Evolutionary conservation across 1,140 invertebrate genomes (phyloP).

Genomic region (Parapsyche elsis): DNA sequence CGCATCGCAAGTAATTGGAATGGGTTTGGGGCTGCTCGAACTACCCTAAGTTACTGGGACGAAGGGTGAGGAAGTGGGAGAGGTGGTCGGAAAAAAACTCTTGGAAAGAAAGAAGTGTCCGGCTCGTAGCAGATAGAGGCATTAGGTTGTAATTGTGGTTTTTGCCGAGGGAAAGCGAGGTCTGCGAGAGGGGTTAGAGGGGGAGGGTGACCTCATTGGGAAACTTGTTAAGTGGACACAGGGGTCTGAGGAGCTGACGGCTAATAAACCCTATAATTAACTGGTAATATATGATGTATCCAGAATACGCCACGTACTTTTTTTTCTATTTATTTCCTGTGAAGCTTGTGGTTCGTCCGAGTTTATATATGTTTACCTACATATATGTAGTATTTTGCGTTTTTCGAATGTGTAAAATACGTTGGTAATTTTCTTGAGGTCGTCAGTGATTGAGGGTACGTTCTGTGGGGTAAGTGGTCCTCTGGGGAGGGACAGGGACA

Average conservation of each 20-base stretch:
- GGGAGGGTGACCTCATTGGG: constrained; percentile 39
- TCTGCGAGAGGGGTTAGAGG: background rate
- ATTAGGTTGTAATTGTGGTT: constrained; percentile 57
- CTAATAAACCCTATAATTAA: constrained; percentile 46
- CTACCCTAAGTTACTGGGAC: background rate
- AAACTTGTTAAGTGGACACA: constrained; percentile 56
- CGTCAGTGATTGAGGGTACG: background rate
- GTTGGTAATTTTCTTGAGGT: background rate
- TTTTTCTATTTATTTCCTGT: too few relatives aligned
- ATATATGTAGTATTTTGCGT: too few relatives aligned
- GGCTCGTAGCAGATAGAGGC: constrained; percentile 52
- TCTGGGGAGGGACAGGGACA: background rate
- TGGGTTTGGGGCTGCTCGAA: background rate
- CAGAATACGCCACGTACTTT: too few relatives aligned
- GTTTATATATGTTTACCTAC: too few relatives aligned
- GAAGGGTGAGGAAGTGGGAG: background rate
- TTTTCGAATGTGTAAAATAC: background rate
- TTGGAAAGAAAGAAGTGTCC: constrained; percentile 51
- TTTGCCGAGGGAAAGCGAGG: constrained; percentile 30
- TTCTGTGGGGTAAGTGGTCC: constrained; percentile 4
- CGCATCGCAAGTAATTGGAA: constrained; percentile 13
- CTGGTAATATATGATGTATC: constrained; percentile 35
- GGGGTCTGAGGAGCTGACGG: background rate
- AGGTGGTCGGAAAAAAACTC: constrained; percentile 2
- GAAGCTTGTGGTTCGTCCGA: too few relatives aligned